These are phyloP conservation scores for Sebastes hopkinsi DNA, from an alignment of 2,797 vertebrate genomes.

Conservation along the genomic window DNA sequence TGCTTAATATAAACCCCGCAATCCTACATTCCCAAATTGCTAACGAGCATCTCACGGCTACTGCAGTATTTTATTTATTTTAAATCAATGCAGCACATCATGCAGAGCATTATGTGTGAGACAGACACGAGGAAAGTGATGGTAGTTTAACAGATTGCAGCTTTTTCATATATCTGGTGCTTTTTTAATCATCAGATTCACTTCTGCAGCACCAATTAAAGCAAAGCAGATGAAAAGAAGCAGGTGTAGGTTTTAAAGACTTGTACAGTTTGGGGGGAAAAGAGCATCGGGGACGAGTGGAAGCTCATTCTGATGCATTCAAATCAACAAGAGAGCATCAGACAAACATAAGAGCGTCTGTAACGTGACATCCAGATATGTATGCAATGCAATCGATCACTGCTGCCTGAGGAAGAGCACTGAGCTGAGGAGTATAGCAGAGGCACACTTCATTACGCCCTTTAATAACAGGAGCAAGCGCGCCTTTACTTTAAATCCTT, in stretches of 20 bases:
- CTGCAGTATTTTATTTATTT: neutral
- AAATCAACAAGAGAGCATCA: conserved; percentile 15
- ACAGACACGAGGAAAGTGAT: neutral
- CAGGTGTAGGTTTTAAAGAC: conserved; percentile 2
- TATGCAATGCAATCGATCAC: conserved; percentile 10
- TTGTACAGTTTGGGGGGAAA: neutral
- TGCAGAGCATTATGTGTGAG: conserved; percentile 17
- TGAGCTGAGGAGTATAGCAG: neutral
- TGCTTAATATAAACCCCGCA: neutral
- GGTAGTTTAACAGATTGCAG: neutral
- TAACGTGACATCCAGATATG: neutral
- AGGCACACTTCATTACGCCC: conserved; percentile 25
- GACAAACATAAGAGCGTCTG: neutral
- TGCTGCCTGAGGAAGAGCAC: neutral
- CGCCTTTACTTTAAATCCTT: conserved; percentile 31
- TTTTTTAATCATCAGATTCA: neutral
- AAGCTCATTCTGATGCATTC: neutral
- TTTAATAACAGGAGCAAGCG: conserved; percentile 2
- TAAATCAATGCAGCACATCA: neutral
- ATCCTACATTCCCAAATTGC: neutral
- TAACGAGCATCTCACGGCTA: neutral
- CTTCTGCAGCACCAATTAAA: conserved; percentile 8
- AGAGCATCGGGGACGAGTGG: neutral
- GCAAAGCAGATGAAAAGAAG: neutral
- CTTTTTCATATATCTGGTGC: neutral